These are phyloP conservation scores for Berghia stephanieae DNA, from an alignment of 1,140 invertebrate genomes.

Conservation along the genomic window DNA sequence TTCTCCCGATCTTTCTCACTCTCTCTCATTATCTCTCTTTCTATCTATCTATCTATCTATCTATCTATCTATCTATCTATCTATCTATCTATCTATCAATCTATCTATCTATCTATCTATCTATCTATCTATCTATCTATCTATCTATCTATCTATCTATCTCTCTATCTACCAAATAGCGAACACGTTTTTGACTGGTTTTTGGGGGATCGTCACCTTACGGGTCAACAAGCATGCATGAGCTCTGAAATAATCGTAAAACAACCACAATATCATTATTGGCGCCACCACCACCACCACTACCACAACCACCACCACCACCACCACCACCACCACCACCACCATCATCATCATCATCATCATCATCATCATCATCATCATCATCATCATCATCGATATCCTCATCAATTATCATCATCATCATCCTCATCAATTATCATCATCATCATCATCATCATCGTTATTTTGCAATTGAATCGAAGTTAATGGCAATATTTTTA, in stretches of 20 bases:
- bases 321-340: not conserved
- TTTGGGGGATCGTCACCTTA: too few relatives aligned
- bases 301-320: too few relatives aligned
- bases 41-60: too few relatives aligned
- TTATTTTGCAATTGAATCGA: too few relatives aligned
- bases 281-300: too few relatives aligned
- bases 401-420: too few relatives aligned
- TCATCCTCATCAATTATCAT: too few relatives aligned
- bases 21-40: not conserved
- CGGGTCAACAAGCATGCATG: too few relatives aligned
- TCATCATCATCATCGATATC: not conserved
- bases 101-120: not conserved
- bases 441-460: not conserved
- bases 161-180: not conserved
- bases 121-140: not conserved
- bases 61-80: not conserved
- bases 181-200: not conserved
- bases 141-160: conserved; percentile 11
- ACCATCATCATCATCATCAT: not conserved
- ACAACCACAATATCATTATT: too few relatives aligned
- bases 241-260: too few relatives aligned
- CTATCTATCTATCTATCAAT: not conserved
- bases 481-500: too few relatives aligned
- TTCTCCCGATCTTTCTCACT: not conserved
- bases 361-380: conserved; percentile 1